Base-by-base conservation (phyloP, 2,888 invertebrate genomes). In the Hybos culiciformis region DNA sequence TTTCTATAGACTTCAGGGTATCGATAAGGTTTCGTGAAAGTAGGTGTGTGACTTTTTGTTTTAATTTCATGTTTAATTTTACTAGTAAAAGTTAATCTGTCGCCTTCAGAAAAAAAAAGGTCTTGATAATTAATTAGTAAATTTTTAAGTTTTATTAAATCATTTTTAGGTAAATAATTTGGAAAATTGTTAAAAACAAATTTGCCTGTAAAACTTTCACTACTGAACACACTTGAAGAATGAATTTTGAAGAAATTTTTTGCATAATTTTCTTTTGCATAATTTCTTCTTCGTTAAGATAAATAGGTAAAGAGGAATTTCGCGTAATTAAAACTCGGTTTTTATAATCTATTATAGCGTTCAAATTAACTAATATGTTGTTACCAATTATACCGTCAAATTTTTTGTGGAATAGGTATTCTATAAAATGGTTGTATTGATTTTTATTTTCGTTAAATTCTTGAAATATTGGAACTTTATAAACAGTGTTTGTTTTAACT, bases 101-200 rank as follows among this genome's bases (percentile, higher is more conserved):
- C 39, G 15, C 38, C 39, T 15, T 46, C 46, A 19, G 38, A 24
- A 34, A 41, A 47, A 37, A 50, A 46, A 17, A 51, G 47, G 33
- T 51, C 49, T 17, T 17, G 18, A 32, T 40, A 45, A 32, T 19
- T 8, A 29, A 14, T 15, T 34, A 26, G 37, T 14, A 18, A 31
- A 11, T 6, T 31, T 37, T 23, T 44, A 18, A 44, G 15, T 32
- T 32, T 37, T 15, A 7, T 31, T 3, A 21, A 5, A 26, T 44
- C 40, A 20, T 21, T 12, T 29, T 39, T 19, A 29, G n/a, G 29
- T 37, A 44, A 33, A 31, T 44, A 36, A 12, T 32, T 8, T 19
- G 42, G 20, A 7, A 42, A n/a, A 5, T 31, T 19, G 9, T 37
- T 19, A n/a, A 11, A 23, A 33, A 37, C 11, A 40, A 40, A 17